Base-by-base conservation (phyloP, 2,797 vertebrate genomes). In the Poecilia gillii region DNA sequence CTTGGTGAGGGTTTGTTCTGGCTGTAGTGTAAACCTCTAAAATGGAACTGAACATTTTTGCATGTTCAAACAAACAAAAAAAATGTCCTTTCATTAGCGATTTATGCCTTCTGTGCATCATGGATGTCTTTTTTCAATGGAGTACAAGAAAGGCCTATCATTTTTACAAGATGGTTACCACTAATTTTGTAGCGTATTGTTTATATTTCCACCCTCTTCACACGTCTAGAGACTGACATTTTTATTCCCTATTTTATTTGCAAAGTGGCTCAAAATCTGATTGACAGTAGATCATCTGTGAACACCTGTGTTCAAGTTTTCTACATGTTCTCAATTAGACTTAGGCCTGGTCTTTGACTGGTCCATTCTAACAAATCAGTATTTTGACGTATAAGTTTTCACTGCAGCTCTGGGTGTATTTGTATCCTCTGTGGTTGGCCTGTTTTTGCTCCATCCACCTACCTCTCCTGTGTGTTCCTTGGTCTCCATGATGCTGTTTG, bases 401-500 rank as follows among this genome's bases (percentile, higher is more conserved):
- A 45, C 8, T 43, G 66, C n/a, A n/a, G 1, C 66, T 45, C 39
- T 25, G 39, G 11, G 39, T 43, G 0, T 70, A 41, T 68, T 68
- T 68, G 36, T 25, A 18, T 36, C 31, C 31, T 43, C 6, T 16
- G 7, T 23, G 36, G 66, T 13, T 45, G 25, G 23, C 23, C 39
- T 70, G 41, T 45, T 70, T 70, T 43, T n/a, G 66, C 66, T 70
- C 39, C 39, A 43, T 70, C 41, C 39, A 45, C 43, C 66, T 3
- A n/a, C 2, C 41, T 70, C 66, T 45, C 66, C 66, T 70, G 66
- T 70, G 66, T 70, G 23, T 45, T 45, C 12, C 41, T 6, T 45
- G 66, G 66, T 70, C 66, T 70, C 66, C 25, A 70, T 70, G 66
- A 43, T 70, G 66, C 41, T 13, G 66, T 68, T 41, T 68, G 64